Conservation (phyloP, 2,888 invertebrate species). For the Campoplex capitator region DNA sequence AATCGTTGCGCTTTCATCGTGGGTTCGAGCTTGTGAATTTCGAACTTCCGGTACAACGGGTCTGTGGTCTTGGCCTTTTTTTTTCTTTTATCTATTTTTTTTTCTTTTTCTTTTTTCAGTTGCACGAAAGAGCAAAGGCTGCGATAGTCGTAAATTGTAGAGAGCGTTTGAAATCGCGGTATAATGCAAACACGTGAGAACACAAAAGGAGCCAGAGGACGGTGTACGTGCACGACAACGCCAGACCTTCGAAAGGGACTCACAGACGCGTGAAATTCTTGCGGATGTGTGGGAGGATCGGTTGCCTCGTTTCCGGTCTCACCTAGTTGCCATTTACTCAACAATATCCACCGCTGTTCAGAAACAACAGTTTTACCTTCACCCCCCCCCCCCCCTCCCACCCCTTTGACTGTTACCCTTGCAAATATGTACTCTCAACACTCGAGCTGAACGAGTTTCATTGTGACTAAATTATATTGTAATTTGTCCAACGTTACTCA, state of each 20-base stretch:
- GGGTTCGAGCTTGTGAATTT: slow-evolving; percentile 25
- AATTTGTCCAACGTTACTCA: slow-evolving; percentile 47
- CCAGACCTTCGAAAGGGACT: slow-evolving; percentile 13
- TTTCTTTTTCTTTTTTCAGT: background rate
- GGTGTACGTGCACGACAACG: slow-evolving; percentile 48
- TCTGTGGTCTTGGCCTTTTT: background rate
- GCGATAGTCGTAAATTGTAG: slow-evolving; percentile 26
- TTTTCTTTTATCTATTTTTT: background rate
- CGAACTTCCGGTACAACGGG: slow-evolving; percentile 28
- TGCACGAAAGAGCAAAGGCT: slow-evolving; percentile 41
- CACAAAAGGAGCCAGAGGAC: slow-evolving; percentile 39
- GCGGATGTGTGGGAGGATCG: slow-evolving; percentile 5
- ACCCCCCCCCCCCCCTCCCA: too few relatives aligned
- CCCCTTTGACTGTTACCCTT: too few relatives aligned
- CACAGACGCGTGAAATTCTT: slow-evolving; percentile 57
- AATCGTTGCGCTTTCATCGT: slow-evolving; percentile 2
- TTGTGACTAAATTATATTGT: slow-evolving; percentile 56
- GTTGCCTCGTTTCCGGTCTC: slow-evolving; percentile 13
- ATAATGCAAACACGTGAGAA: background rate
- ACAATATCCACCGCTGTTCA: slow-evolving; percentile 42
- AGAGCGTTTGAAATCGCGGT: background rate
- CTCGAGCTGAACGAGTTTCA: slow-evolving; percentile 42
- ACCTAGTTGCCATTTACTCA: slow-evolving; percentile 33
- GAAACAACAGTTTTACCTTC: background rate
- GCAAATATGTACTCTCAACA: slow-evolving; percentile 6